Evolutionary conservation across 2,797 vertebrate species (phyloP), one percentile per base, ranked within the genome.

Genomic region (Propithecus perrieri): DNA sequence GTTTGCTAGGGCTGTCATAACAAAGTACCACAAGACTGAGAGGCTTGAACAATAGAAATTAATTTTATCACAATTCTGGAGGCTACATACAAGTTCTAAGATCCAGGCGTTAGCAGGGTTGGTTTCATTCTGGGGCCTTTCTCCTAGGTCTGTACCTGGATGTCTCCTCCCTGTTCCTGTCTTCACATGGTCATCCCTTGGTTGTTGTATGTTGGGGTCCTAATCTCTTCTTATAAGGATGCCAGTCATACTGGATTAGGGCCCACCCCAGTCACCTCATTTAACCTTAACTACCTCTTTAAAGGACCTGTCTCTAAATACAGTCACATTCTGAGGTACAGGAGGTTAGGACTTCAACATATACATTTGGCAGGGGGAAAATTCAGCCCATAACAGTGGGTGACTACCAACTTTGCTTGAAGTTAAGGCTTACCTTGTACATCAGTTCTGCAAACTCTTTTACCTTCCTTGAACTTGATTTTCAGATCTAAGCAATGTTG

Each of bases 401-500:
- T 91, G 65, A 38, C 46, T 53, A 71, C 18, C 14, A 22, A 20
- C 59, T 79, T 85, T 74, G 48, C 61, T n/a, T 89, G 74, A 85
- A 48, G 65, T 91, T 63, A 43, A 92, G 14, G 11, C 28, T 41
- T 83, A 43, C 48, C 26, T 95, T 30, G 20, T 59, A 7, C 30
- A 41, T 69, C 69, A 81, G 35, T 72, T 69, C 67, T 86, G 79
- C 14, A 75, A 33, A 86, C 35, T 89, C 26, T 48, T 61, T 71
- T 48, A 67, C n/a, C 15, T 72, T 53, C 30, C 76, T 84, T 81
- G 91, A 91, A 75, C 79, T 84, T 75, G 59, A 85, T 78, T 76
- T 95, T 91, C 20, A 63, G 30, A 95, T 84, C 69, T 93, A 85
- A 96, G 75, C 48, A 14, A 79, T 91, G 79, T 61, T 94, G 97